Evolutionary conservation across 2,888 invertebrate species (phyloP).

Genomic region (Agriopis marginaria): DNA sequence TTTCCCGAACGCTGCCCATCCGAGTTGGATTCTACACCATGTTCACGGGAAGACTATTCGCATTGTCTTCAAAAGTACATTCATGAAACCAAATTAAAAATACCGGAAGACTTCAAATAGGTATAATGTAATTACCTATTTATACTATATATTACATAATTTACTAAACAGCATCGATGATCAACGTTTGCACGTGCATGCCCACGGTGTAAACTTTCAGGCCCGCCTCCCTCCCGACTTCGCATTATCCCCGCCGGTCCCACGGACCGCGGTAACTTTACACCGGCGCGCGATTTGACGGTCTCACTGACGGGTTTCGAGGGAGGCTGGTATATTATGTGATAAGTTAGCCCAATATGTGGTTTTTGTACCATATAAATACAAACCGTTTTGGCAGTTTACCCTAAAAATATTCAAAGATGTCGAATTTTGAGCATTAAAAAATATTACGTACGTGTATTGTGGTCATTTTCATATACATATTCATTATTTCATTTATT

Average conservation of each 20-base stretch:
- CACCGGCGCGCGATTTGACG: slow-evolving; percentile 59
- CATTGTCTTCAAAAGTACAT: too few relatives aligned
- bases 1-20: too few relatives aligned
- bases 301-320: slow-evolving; percentile 32
- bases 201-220: slow-evolving; percentile 79
- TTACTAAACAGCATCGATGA: slow-evolving; percentile 20
- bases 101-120: too few relatives aligned
- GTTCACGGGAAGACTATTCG: too few relatives aligned
- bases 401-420: too few relatives aligned
- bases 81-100: too few relatives aligned
- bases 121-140: background rate
- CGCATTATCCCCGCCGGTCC: slow-evolving; percentile 49
- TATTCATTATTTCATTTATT: too few relatives aligned
- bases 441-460: too few relatives aligned
- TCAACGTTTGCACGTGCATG: slow-evolving; percentile 71
- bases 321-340: slow-evolving; percentile 22
- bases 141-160: background rate
- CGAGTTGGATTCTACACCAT: too few relatives aligned
- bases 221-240: slow-evolving; percentile 66
- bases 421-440: too few relatives aligned
- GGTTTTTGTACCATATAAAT: background rate
- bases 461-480: too few relatives aligned
- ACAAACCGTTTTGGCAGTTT: too few relatives aligned
- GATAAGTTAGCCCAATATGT: background rate
- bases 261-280: slow-evolving; percentile 71